Conservation (phyloP, 2,113 vertebrate genomes). For the Python bivittatus region DNA sequence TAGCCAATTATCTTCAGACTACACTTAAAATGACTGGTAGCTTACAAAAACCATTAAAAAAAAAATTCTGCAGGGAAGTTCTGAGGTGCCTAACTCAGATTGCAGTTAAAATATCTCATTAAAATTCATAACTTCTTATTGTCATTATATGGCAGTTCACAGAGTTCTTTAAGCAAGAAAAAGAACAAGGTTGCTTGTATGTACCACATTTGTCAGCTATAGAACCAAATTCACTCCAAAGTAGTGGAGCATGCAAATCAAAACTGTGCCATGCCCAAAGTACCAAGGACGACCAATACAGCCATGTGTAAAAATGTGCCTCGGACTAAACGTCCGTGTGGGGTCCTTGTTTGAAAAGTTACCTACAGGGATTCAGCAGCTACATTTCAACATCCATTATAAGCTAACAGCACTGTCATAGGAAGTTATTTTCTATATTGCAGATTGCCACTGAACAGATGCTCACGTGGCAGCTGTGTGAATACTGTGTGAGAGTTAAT, state of each 20-base stretch:
- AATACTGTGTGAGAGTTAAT: constrained; percentile 37
- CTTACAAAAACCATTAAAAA: too few species aligned
- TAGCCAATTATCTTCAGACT: background rate
- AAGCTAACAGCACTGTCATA: constrained; percentile 37
- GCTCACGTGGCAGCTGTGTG: constrained; percentile 49
- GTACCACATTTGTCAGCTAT: constrained; percentile 22
- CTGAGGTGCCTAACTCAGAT: too few species aligned
- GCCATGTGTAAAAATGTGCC: background rate
- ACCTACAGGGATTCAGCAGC: constrained; percentile 21
- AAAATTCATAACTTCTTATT: constrained; percentile 28
- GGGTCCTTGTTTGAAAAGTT: constrained; percentile 13
- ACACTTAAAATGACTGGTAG: background rate
- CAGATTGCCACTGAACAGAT: constrained; percentile 56
- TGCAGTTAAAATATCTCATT: constrained; percentile 7
- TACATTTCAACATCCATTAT: constrained; percentile 40
- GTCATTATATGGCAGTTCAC: constrained; percentile 1
- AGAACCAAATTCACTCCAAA: constrained; percentile 35
- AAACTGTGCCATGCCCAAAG: background rate
- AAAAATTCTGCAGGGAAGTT: too few species aligned
- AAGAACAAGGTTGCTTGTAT: constrained; percentile 35
- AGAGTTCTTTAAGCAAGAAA: constrained; percentile 28
- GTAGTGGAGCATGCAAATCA: constrained; percentile 30
- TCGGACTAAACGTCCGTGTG: background rate
- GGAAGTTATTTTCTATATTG: constrained; percentile 35
- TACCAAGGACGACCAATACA: background rate